These are phyloP conservation scores for Pseudanteris insignis DNA, from an alignment of 2,888 invertebrate species.

Conservation along the genomic window DNA sequence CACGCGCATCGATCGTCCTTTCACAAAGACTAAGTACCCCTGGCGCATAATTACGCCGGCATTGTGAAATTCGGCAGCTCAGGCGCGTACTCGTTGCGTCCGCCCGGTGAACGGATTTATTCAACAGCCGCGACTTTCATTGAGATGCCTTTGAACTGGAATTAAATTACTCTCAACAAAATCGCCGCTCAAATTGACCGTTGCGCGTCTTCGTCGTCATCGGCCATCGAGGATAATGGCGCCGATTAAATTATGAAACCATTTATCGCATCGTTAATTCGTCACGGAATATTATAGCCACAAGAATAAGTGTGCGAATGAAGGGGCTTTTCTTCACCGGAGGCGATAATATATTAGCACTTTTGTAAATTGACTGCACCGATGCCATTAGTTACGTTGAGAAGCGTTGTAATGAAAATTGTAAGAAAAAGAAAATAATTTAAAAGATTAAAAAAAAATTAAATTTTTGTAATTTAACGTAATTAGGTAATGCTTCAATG, in stretches of 20 bases:
- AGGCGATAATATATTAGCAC: no score
- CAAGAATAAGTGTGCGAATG: constrained; percentile 23
- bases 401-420: no score
- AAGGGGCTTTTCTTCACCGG: not conserved
- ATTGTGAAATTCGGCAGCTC: constrained; percentile 14
- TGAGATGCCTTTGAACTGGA: constrained; percentile 8
- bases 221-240: constrained; percentile 19
- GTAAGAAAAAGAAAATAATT: no score
- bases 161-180: constrained; percentile 29
- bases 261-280: constrained; percentile 42
- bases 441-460: no score
- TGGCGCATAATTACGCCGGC: constrained; percentile 13
- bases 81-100: constrained; percentile 6
- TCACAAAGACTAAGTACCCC: constrained; percentile 16
- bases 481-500: no score
- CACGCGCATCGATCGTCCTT: constrained; percentile 19
- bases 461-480: no score
- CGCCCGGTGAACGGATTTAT: constrained; percentile 24
- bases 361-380: no score
- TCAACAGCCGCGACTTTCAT: not conserved
- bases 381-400: no score
- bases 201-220: constrained; percentile 14
- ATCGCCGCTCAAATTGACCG: constrained; percentile 32
- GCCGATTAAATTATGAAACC: constrained; percentile 37
- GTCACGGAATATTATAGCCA: constrained; percentile 38